Evolutionary conservation across 2,888 invertebrate genomes (phyloP), one percentile per base, ranked within the genome.

Genomic region (Limnephilus marmoratus): DNA sequence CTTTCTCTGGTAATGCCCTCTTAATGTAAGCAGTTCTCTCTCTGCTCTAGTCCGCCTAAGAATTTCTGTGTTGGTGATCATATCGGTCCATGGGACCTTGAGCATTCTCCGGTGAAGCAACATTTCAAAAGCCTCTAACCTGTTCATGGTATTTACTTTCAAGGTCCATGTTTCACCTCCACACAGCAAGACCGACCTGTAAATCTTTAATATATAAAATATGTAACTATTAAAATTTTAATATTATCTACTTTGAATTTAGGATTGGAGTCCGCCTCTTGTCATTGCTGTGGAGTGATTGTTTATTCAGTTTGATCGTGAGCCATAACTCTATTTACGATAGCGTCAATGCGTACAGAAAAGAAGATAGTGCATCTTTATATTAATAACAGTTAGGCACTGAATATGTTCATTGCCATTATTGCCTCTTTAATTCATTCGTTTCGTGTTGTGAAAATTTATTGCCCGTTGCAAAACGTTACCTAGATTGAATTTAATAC

Each of bases 271-370:
- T 68, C 68, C 68, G 68, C 41, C 83, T 15, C 83, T 83, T 83
- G 37, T 37, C 86, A 2, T 5, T 29, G 37, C 41, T 29, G 29
- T 29, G 45, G 45, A 29, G 45, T 49, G 49, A 86, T 86, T 45
- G 45, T 86, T 86, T 86, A 86, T 86, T 86, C 86, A 29, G 45
- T 45, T 24, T 29, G 86, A 86, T 45, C 86, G 86, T 86, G 86
- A n/a, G 86, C 49, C 37, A 86, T 86, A 86, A 86, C 45, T 86
- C 49, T 45, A 49, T 7, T 45, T 45, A 45, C 24, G 86, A 86
- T 86, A 86, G 86, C 86, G 49, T 86, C 86, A 86, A 68, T 83
- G 34, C 83, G 83, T 37, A 37, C 86, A 41, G 45, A 45, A 41
- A 37, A 45, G 41, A 49, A 86, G 45, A 86, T 15, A n/a, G 37